These are phyloP conservation scores for Pseudomugil gertrudae DNA, from an alignment of 2,797 vertebrate genomes.

Conservation along the genomic window DNA sequence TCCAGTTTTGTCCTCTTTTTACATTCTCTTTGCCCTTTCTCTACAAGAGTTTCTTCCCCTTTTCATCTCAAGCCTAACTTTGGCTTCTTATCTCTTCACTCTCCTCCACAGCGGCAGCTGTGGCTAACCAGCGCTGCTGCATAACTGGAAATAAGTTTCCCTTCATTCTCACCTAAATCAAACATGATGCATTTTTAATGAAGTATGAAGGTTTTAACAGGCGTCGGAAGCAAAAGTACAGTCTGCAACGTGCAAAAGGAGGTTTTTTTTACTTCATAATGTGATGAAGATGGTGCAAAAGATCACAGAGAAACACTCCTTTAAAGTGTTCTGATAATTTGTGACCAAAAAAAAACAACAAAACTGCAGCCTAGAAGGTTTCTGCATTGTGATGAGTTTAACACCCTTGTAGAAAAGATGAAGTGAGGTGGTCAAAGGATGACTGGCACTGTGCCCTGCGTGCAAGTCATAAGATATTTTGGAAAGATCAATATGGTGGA, in stretches of 20 bases:
- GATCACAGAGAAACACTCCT: not conserved
- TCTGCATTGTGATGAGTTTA: slow-evolving; percentile 44
- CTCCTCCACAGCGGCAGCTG: slow-evolving; percentile 29
- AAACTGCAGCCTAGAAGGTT: slow-evolving; percentile 10
- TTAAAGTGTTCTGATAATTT: slow-evolving; percentile 17
- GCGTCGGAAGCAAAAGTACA: slow-evolving; percentile 7
- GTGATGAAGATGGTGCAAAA: not conserved
- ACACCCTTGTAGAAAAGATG: slow-evolving; percentile 44
- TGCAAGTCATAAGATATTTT: slow-evolving; percentile 55
- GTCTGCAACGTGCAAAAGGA: not conserved
- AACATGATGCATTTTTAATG: slow-evolving; percentile 28
- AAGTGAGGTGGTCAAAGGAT: slow-evolving; percentile 55
- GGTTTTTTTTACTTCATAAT: slow-evolving; percentile 3
- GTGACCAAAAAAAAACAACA: slow-evolving; percentile 4
- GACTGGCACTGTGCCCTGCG: slow-evolving; percentile 39
- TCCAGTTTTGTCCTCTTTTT: slow-evolving; percentile 50
- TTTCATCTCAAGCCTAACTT: slow-evolving; percentile 54
- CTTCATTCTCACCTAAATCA: slow-evolving; percentile 42
- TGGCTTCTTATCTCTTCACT: slow-evolving; percentile 51
- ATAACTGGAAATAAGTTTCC: slow-evolving; percentile 45
- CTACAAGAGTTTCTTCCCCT: slow-evolving; percentile 44
- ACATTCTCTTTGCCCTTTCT: slow-evolving; percentile 56
- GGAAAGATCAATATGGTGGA: slow-evolving; percentile 62
- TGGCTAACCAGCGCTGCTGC: slow-evolving; percentile 22
- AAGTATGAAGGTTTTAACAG: slow-evolving; percentile 20